Percentiles rank a stretch among this genome's conserved stretches.
Evolutionary conservation across 2,113 vertebrate species (phyloP).

Genomic region (Sula dactylatra): DNA sequence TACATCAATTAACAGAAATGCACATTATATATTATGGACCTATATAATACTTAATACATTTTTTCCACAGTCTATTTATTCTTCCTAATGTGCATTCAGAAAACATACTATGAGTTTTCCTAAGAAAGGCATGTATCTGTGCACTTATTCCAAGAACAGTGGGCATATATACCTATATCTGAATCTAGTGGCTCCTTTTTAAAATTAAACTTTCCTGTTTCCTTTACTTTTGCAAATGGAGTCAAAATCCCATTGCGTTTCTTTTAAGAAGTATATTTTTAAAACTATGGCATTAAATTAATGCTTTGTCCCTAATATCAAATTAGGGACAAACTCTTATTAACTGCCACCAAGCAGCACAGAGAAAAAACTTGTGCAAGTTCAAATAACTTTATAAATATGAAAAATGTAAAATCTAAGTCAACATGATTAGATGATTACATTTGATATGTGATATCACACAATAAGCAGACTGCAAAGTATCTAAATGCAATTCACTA

Average conservation of each 20-base stretch:
- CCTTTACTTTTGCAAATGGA: background rate
- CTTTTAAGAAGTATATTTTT: background rate
- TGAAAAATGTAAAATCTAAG: background rate
- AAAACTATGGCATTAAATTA: background rate
- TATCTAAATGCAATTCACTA: background rate
- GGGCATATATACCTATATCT: background rate
- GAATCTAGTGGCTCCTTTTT: background rate
- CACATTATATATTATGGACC: constrained; percentile 39
- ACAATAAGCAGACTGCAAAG: background rate
- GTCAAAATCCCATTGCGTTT: background rate
- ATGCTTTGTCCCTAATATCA: background rate
- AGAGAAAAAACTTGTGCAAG: background rate
- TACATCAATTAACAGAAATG: constrained; percentile 69
- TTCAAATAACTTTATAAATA: background rate
- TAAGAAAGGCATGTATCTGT: background rate
- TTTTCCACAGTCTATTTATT: constrained; percentile 37
- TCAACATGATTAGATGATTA: background rate
- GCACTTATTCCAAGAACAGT: background rate
- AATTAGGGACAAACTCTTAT: background rate
- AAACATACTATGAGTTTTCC: background rate
- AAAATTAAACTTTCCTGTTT: background rate
- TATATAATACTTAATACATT: constrained; percentile 47
- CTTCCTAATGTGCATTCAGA: constrained; percentile 31
- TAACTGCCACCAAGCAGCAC: background rate
- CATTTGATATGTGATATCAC: background rate